Base-by-base conservation (phyloP, 2,888 invertebrate species). In the Hyposoter dolosus region DNA sequence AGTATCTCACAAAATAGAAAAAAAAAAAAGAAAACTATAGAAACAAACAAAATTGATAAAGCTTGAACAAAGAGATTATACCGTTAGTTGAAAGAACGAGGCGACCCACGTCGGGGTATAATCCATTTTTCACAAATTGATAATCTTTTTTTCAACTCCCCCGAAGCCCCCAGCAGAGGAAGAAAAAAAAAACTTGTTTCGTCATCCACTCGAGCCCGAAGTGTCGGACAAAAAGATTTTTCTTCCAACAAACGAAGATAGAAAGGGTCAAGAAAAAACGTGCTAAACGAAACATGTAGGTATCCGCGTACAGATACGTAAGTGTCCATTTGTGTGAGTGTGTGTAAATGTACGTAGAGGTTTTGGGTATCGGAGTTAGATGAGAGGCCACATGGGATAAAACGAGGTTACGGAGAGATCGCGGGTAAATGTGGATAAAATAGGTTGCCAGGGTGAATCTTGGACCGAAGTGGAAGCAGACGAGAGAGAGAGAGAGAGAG, bases 371-470 rank as follows among this genome's bases (percentile, higher is more conserved):
- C 47, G 5, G 45, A 17, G 28, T 3, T 53, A 71, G n/a, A 53
- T 7, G 40, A 15, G 77, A 45, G 43, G 35, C 28, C 47, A 66
- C 45, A 75, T 60, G n/a, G 23, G 35, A 28, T 60, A 19, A 85
- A 85, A 85, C 82, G 71, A 75, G 85, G 69, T 77, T 72, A 74
- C 77, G 50, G 45, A 28, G 45, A 28, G 60, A 75, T 81, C 66
- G 28, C 69, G 68, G 50, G 84, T 85, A 89, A 88, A 89, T 86
- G 88, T 28, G 87, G 81, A 85, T 86, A 89, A 90, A 90, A 90
- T 88, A 87, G 89, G 82, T 89, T 87, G 88, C 86, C 89, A 88
- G 83, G 78, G 28, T 56, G 76, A 79, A 86, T 82, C 88, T 87
- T 81, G 45, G 63, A 76, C 53, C 75, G 71, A 28, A 84, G 65